phyloP scores from a whole-genome alignment of 2,888 invertebrate genomes.

The Lepetodrilus schrolli region DNA sequence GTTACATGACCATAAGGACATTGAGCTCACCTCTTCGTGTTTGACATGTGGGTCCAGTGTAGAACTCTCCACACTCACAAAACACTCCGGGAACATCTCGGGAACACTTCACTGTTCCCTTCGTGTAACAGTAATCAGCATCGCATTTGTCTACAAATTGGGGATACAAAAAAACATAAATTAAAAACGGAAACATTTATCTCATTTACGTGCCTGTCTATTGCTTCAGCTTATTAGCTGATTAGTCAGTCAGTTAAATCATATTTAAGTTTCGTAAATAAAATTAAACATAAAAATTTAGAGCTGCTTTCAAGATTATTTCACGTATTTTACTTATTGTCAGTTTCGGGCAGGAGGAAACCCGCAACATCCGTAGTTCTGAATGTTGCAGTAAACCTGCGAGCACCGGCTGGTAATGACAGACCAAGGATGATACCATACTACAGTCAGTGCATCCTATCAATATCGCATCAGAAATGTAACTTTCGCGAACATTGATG shows the following conservation, averaged over 20 bases:
- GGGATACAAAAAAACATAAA: neutral
- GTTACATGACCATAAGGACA: no score
- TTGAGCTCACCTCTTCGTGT: neutral
- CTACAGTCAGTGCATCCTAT: no score
- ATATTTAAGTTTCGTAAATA: neutral
- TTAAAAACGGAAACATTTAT: neutral
- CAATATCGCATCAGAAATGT: no score
- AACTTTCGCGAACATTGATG: no score
- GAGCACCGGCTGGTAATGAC: no score
- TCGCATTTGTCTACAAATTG: constrained; percentile 45
- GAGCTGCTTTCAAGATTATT: no score
- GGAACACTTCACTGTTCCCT: constrained; percentile 36
- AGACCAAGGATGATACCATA: no score
- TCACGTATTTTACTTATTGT: no score
- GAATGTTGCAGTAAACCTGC: no score
- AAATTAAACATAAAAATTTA: neutral
- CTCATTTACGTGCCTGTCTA: neutral
- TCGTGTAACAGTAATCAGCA: constrained; percentile 40
- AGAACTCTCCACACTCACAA: neutral
- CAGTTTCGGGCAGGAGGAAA: no score
- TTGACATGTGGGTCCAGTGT: neutral
- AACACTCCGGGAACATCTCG: constrained; percentile 1
- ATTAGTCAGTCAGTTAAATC: neutral
- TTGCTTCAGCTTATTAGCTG: neutral
- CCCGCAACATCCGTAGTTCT: no score